Percentiles rank a stretch among this genome's conserved stretches.
phyloP scores from a whole-genome alignment of 1,140 invertebrate species.

The Bombus soroeensis region DNA sequence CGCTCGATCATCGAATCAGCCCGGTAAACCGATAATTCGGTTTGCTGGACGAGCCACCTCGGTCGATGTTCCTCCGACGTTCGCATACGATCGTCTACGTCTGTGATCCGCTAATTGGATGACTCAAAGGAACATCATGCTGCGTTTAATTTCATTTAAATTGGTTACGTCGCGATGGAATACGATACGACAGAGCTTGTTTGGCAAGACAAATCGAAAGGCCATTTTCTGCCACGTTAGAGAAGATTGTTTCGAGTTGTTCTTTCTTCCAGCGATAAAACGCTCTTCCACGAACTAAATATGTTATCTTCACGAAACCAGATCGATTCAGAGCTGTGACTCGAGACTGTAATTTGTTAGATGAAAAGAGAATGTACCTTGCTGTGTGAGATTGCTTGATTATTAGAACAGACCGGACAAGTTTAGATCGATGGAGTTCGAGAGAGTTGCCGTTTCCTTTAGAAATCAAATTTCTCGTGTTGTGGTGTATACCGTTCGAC shows the following conservation, averaged over 20 bases:
- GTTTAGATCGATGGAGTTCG: no score
- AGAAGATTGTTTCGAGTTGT: not conserved
- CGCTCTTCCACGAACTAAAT: not conserved
- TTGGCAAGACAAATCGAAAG: not conserved
- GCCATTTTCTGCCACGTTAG: not conserved
- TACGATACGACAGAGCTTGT: not conserved
- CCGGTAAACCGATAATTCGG: not conserved
- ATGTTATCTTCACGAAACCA: not conserved
- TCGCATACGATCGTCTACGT: not conserved
- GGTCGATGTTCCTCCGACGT: not conserved
- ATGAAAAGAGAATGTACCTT: no score
- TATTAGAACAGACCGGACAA: no score
- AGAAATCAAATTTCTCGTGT: no score
- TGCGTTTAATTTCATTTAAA: no score
- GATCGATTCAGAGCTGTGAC: not conserved
- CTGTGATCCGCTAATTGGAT: constrained; percentile 5
- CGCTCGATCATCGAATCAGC: not conserved
- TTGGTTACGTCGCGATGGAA: no score
- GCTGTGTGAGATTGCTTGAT: no score
- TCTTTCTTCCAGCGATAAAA: not conserved
- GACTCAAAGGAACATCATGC: not conserved
- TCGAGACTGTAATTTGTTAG: not conserved
- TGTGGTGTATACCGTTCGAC: no score
- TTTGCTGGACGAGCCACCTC: not conserved
- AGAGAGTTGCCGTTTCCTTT: no score